Evolutionary conservation across 2,797 vertebrate genomes (phyloP), one percentile per base, ranked within the genome.

Genomic region (Choloepus didactylus): DNA sequence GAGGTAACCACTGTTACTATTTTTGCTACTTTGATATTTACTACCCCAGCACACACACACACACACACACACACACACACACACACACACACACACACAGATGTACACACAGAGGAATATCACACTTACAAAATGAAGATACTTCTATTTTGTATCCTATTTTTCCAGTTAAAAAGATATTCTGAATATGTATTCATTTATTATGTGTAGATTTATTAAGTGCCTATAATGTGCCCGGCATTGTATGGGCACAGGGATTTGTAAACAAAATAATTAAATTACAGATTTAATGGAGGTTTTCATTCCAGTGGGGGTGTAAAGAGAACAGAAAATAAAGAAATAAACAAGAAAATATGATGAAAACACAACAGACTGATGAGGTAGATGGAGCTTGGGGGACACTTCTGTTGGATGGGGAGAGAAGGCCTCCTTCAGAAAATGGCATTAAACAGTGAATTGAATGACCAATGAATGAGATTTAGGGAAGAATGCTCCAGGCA

Each of bases 21-120:
- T 73, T 75, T 81, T 90, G 41, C 84, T 85, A 89, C 49, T 79
- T 90, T 83, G 25, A 54, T 88, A 35, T 79, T 87, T 93, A 79
- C 14, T 73, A 56, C 54, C 54, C 54, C 16, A 56, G 54, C 54
- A 19, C 27, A 62, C 14, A 16, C 27, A 66, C 14, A 16, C 27
- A 66, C 14, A 62, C 5, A 59, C 2, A 83, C 59, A 27, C 9
- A 62, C 23, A 38, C 16, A 80, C 12, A 23, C 3, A 46, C 23
- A 18, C 8, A 54, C 49, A 56, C 4, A 67, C 23, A 72, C 35
- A 88, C 0, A 44, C 66, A n/a, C 14, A n/a, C 14, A n/a, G 46
- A 67, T 19, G 19, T 19, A 62, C 5, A 6, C 41, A 60, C 12
- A 59, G 54, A 19, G 16, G 54, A 2, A 46, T 19, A 19, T 6